Evolutionary conservation across 1,140 invertebrate genomes (phyloP), one percentile per base, ranked within the genome.

Genomic region (Eumeta japonica): DNA sequence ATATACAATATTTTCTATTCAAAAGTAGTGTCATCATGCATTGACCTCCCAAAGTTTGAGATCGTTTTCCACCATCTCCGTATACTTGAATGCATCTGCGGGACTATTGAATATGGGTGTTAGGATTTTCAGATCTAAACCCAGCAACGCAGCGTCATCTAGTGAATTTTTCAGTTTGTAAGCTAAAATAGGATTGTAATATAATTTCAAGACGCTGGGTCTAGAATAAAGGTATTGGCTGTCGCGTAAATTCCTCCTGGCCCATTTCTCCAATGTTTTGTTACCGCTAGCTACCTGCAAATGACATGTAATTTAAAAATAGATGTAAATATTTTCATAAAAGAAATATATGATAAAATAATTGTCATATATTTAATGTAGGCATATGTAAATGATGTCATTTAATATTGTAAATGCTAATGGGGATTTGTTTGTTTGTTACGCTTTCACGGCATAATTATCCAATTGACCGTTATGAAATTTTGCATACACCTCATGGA

Each of bases 11-110:
- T n/a, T n/a, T n/a, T n/a, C n/a, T n/a, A n/a, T n/a, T n/a, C n/a
- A n/a, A 14, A 36, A 27, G n/a, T 16, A 27, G 4, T 36, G 10
- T 27, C 3, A 27, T 19, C 42, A 84, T 76, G 86, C 83, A 48
- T 92, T 92, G 20, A 86, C 80, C 67, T 92, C 89, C 87, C 89
- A 92, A 27, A 92, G 66, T 70, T 89, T 88, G 49, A 90, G 78
- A 61, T 88, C 86, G 64, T 92, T 92, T 56, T 90, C 88, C 20
- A 92, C 80, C n/a, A 90, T 84, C 70, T 92, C 87, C 15, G 83
- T 78, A 59, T 87, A 92, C 81, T 82, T 89, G 20, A 83, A 75
- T 37, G 80, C 75, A 53, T 85, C 84, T 1, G 72, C 53, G n/a
- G 70, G 61, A 46, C 90, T 82, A 45, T 83, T 83, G 48, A 92